phyloP scores from a whole-genome alignment of 1,140 invertebrate species.

The Laupala kohalensis region DNA sequence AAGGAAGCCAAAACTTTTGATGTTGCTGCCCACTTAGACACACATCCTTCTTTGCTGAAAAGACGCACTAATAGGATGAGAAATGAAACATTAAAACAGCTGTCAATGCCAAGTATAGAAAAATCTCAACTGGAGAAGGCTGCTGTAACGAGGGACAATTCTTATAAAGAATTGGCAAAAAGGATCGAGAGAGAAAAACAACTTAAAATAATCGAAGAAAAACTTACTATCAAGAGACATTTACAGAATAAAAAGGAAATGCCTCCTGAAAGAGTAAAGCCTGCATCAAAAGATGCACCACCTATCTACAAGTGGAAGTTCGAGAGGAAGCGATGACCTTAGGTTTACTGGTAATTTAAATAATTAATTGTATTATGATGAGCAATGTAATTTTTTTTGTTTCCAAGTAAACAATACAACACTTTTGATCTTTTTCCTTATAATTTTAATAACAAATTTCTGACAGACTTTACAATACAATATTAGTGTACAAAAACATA shows the following conservation, averaged over 20 bases:
- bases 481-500: no score
- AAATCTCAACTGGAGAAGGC: constrained; percentile 36
- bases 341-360: not conserved
- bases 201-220: constrained; percentile 64
- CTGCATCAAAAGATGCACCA: constrained; percentile 51
- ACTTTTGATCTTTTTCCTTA: not conserved
- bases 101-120: constrained; percentile 40
- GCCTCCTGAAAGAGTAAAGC: constrained; percentile 46
- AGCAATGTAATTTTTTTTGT: not conserved
- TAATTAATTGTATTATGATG: not conserved
- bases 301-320: constrained; percentile 78
- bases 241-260: constrained; percentile 50
- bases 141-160: constrained; percentile 44
- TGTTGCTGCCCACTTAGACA: constrained; percentile 55
- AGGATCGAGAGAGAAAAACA: constrained; percentile 72
- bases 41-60: constrained; percentile 53
- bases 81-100: constrained; percentile 42
- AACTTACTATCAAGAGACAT: constrained; percentile 64
- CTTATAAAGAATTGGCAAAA: constrained; percentile 67
- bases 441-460: no score
- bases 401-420: not conserved
- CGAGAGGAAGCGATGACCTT: constrained; percentile 59
- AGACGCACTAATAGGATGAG: constrained; percentile 55
- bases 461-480: no score
- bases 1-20: constrained; percentile 52